Conservation (phyloP, 2,888 invertebrate species). For the Eumerus sabulonum region DNA sequence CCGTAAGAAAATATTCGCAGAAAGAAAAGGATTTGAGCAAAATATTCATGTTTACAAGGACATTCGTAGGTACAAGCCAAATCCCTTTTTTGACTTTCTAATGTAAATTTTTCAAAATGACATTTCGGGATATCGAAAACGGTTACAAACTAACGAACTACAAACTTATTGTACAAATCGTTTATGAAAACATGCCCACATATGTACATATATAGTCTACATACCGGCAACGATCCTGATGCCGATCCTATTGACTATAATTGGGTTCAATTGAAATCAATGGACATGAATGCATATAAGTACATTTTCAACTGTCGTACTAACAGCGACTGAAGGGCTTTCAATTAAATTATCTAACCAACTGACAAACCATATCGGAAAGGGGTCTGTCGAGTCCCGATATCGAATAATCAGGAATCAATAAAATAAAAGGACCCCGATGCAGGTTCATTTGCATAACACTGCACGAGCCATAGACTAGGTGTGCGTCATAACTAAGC, state of each 20-base stretch:
- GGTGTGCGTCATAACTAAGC: slow-evolving; percentile 27
- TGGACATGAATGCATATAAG: slow-evolving; percentile 17
- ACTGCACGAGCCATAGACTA: slow-evolving; percentile 63
- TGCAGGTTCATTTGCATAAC: slow-evolving; percentile 67
- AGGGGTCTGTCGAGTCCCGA: slow-evolving; percentile 33
- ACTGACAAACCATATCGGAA: slow-evolving; percentile 67
- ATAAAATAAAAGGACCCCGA: slow-evolving; percentile 47
- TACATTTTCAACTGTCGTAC: slow-evolving; percentile 48
- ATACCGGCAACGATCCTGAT: too few relatives aligned
- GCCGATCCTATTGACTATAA: slow-evolving; percentile 36
- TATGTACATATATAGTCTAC: too few relatives aligned
- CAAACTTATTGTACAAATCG: slow-evolving; percentile 45
- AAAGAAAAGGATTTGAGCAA: slow-evolving; percentile 5
- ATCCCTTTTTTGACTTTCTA: slow-evolving; percentile 52
- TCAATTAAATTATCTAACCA: slow-evolving; percentile 66
- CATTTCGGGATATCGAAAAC: slow-evolving; percentile 32
- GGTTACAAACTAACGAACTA: slow-evolving; percentile 56
- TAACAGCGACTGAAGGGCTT: slow-evolving; percentile 37
- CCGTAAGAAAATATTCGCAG: slow-evolving; percentile 37
- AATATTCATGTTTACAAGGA: slow-evolving; percentile 6
- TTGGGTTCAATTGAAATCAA: slow-evolving; percentile 64
- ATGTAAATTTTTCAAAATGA: slow-evolving; percentile 34
- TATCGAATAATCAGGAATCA: slow-evolving; percentile 62
- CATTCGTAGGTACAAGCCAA: slow-evolving; percentile 44
- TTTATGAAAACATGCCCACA: slow-evolving; percentile 58